Conservation (phyloP, 2,888 invertebrate genomes). For the Endotricha flammealis region DNA sequence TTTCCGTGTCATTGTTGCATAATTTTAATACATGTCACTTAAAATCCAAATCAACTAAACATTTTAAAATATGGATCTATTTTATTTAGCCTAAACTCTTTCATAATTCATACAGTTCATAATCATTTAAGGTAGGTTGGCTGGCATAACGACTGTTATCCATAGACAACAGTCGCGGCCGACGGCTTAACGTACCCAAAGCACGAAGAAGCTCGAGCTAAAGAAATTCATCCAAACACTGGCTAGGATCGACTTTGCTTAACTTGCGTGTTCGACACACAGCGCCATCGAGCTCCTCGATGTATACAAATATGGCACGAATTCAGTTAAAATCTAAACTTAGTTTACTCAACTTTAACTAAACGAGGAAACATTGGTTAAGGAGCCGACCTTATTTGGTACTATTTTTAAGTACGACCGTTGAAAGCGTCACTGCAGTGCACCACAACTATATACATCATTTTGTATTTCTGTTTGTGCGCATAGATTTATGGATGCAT, state of each 20-base stretch:
- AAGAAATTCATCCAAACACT: not conserved
- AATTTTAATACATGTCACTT: too few relatives aligned
- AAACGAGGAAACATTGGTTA: not conserved
- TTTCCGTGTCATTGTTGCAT: too few relatives aligned
- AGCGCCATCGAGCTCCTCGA: not conserved
- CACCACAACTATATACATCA: not conserved
- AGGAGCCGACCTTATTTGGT: not conserved
- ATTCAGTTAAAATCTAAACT: not conserved
- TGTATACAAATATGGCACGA: not conserved
- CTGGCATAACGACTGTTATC: too few relatives aligned
- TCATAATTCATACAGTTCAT: too few relatives aligned
- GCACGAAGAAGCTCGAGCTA: not conserved
- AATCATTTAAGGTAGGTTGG: too few relatives aligned
- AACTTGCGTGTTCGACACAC: too few relatives aligned
- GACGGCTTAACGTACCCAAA: not conserved
- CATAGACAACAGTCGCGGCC: too few relatives aligned
- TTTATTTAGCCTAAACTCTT: too few relatives aligned
- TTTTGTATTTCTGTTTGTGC: not conserved
- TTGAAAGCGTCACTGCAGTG: not conserved
- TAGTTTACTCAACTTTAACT: not conserved
- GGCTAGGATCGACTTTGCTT: too few relatives aligned
- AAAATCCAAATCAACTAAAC: too few relatives aligned
- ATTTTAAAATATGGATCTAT: too few relatives aligned
- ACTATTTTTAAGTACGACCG: not conserved
- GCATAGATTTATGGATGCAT: constrained; percentile 35